Percentiles rank a stretch among this genome's conserved stretches.
These are phyloP conservation scores for Morus bassanus DNA, from an alignment of 2,797 vertebrate genomes.

Conservation along the genomic window DNA sequence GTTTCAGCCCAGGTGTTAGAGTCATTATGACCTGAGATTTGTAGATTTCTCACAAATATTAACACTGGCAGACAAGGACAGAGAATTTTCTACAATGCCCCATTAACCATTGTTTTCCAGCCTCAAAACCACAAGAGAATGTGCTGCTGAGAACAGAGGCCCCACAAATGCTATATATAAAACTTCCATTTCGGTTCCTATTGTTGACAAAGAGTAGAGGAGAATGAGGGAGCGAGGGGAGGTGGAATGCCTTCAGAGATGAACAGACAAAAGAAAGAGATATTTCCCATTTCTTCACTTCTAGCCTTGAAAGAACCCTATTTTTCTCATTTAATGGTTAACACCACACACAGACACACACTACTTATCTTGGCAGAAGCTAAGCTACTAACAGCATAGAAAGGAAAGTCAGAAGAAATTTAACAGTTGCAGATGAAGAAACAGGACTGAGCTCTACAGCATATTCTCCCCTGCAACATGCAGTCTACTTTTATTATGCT, in stretches of 20 bases:
- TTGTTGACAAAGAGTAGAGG: neutral
- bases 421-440: neutral
- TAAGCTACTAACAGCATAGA: neutral
- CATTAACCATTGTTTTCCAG: neutral
- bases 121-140: neutral
- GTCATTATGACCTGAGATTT: neutral
- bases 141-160: neutral
- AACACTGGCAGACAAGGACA: neutral
- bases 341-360: rapidly evolving
- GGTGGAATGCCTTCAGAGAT: neutral
- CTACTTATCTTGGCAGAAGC: neutral
- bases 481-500: neutral
- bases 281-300: neutral
- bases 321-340: neutral
- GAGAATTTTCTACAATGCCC: neutral
- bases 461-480: neutral
- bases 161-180: neutral
- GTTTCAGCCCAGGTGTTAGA: neutral
- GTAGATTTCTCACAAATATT: constrained; percentile 10
- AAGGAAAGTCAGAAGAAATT: neutral
- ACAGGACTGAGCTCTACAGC: neutral
- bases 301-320: neutral
- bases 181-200: neutral
- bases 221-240: neutral
- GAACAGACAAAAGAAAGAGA: neutral